Percentiles rank a stretch among this genome's conserved stretches.
phyloP scores from a whole-genome alignment of 2,888 invertebrate genomes.

The Agrochola litura region DNA sequence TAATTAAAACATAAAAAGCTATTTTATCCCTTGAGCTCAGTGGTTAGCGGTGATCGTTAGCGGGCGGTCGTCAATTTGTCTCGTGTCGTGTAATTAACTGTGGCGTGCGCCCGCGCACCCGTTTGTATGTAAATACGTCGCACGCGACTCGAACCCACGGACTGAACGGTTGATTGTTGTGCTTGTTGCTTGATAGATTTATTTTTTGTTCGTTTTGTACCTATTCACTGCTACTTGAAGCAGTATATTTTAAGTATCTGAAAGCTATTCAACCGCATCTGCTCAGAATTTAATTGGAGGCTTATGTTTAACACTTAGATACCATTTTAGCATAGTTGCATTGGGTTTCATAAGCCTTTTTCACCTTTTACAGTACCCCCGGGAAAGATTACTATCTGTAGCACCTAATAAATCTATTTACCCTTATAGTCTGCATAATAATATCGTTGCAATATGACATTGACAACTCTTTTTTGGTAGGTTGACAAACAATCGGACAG shows the following conservation, averaged over 20 bases:
- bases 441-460: background rate
- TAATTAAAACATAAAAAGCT: slow-evolving; percentile 57
- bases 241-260: slow-evolving; percentile 1
- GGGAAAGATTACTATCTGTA: background rate
- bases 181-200: slow-evolving; percentile 49
- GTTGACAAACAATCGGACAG: no score
- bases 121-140: slow-evolving; percentile 74
- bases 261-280: slow-evolving; percentile 3
- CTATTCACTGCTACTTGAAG: slow-evolving; percentile 4
- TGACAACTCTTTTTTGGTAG: no score
- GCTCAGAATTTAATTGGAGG: background rate
- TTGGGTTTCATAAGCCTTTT: background rate
- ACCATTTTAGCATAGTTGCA: background rate
- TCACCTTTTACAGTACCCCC: background rate
- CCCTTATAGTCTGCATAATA: background rate
- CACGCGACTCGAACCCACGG: slow-evolving; percentile 59
- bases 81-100: slow-evolving; percentile 68
- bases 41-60: slow-evolving; percentile 55
- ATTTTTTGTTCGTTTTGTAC: slow-evolving; percentile 33
- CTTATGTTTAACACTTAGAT: background rate
- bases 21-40: slow-evolving; percentile 52
- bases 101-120: slow-evolving; percentile 65
- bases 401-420: background rate
- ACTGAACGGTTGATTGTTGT: slow-evolving; percentile 52
- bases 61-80: slow-evolving; percentile 73